phyloP scores from a whole-genome alignment of 2,113 vertebrate genomes.

The Colistium nudipinnis region DNA sequence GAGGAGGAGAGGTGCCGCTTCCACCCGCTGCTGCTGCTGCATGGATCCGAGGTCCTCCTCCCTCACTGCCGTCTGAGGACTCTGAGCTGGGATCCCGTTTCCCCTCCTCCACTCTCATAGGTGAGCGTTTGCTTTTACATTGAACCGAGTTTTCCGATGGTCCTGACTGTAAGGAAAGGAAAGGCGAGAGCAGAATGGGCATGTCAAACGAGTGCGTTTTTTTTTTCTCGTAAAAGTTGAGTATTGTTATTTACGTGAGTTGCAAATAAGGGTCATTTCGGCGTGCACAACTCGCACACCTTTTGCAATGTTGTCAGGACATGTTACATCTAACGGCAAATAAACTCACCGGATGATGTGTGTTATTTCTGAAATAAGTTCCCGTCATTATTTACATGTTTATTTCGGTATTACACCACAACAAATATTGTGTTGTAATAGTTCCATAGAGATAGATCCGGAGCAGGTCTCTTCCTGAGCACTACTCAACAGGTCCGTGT shows the following conservation, averaged over 20 bases:
- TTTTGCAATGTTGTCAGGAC: no score
- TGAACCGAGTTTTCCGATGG: not conserved
- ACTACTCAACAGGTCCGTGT: conserved; percentile 67
- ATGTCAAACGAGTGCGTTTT: no score
- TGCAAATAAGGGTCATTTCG: no score
- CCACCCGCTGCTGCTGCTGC: conserved; percentile 36
- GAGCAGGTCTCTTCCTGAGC: conserved; percentile 12
- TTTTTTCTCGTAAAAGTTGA: no score
- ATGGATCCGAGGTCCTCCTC: conserved; percentile 39
- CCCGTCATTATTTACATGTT: not conserved
- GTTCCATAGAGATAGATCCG: not conserved
- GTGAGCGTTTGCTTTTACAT: conserved; percentile 39
- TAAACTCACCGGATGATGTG: not conserved
- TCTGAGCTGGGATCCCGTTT: conserved; percentile 35
- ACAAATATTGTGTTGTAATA: not conserved
- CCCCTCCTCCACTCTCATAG: conserved; percentile 32
- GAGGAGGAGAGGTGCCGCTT: conserved; percentile 39
- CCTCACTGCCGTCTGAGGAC: conserved; percentile 21
- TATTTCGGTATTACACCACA: not conserved
- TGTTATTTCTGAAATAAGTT: not conserved
- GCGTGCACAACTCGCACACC: no score
- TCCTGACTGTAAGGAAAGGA: not conserved
- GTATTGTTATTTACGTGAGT: no score
- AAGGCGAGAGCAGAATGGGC: not conserved
- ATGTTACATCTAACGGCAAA: no score